phyloP scores from a whole-genome alignment of 53 echinoderm and acorn worm species.

The Pentamera pediparva region DNA sequence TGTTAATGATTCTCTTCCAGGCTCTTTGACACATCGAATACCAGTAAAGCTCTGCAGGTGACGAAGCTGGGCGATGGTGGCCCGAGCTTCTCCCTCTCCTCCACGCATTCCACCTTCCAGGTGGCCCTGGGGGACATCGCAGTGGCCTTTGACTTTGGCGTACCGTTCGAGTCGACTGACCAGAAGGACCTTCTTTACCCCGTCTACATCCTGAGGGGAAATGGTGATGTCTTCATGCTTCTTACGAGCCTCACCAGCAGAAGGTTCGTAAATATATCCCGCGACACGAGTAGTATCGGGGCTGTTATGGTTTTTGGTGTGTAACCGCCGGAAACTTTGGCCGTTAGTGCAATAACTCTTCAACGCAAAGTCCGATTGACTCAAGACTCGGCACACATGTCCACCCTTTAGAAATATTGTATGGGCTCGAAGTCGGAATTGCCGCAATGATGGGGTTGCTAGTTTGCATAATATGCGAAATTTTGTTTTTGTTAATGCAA shows the following conservation, averaged over 20 bases:
- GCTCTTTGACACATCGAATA: conserved; percentile 66
- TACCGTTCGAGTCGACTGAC: conserved; percentile 45
- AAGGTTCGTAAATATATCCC: conserved; percentile 39
- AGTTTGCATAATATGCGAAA: too few species aligned
- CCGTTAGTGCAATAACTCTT: too few species aligned
- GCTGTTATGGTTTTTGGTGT: too few species aligned
- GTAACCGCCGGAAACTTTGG: too few species aligned
- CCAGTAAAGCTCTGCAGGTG: conserved; percentile 67
- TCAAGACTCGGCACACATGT: too few species aligned
- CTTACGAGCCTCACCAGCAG: conserved; percentile 58
- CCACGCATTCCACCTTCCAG: conserved; percentile 67
- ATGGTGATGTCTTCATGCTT: conserved; percentile 84
- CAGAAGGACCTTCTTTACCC: conserved; percentile 47
- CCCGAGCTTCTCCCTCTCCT: conserved; percentile 71
- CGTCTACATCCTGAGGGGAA: conserved; percentile 79
- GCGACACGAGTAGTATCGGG: neutral
- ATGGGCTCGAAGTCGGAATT: too few species aligned
- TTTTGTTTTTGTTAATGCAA: too few species aligned
- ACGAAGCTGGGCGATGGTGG: conserved; percentile 63
- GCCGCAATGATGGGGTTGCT: too few species aligned
- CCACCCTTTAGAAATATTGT: too few species aligned
- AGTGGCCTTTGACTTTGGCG: conserved; percentile 86
- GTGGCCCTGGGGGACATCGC: conserved; percentile 92
- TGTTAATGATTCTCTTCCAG: conserved; percentile 24
- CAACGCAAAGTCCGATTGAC: too few species aligned